Percentiles rank a stretch among this genome's conserved stretches.
Conservation (phyloP, 2,797 vertebrate genomes). For the Decapterus maruadsi region DNA sequence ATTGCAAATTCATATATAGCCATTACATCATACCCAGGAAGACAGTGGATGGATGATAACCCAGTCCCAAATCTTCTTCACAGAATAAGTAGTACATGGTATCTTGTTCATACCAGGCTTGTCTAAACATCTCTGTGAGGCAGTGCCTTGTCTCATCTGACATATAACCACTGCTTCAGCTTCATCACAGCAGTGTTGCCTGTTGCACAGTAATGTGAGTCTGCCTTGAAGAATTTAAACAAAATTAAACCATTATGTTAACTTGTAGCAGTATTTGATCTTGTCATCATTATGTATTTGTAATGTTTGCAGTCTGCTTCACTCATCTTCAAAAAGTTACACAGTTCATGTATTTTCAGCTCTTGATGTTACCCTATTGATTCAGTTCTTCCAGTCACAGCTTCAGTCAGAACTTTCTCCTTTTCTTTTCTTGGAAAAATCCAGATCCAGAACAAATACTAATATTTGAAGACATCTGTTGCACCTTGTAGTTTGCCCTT, state of each 20-base stretch:
- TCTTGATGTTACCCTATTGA: background rate
- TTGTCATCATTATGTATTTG: background rate
- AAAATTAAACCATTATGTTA: background rate
- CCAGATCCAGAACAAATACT: background rate
- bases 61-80: background rate
- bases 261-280: background rate
- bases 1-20: background rate
- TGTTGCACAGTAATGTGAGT: background rate
- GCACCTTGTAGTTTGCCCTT: too few relatives aligned
- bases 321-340: background rate
- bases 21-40: background rate
- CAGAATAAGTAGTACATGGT: background rate
- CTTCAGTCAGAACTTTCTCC: background rate
- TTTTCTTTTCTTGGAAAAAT: background rate
- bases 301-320: background rate
- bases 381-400: background rate
- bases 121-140: background rate
- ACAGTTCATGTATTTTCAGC: background rate
- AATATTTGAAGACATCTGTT: too few relatives aligned
- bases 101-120: background rate
- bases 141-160: background rate
- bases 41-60: conserved; percentile 8
- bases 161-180: background rate
- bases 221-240: background rate
- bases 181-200: too few relatives aligned